phyloP scores from a whole-genome alignment of 1,140 invertebrate genomes.

The Phortica variegata region DNA sequence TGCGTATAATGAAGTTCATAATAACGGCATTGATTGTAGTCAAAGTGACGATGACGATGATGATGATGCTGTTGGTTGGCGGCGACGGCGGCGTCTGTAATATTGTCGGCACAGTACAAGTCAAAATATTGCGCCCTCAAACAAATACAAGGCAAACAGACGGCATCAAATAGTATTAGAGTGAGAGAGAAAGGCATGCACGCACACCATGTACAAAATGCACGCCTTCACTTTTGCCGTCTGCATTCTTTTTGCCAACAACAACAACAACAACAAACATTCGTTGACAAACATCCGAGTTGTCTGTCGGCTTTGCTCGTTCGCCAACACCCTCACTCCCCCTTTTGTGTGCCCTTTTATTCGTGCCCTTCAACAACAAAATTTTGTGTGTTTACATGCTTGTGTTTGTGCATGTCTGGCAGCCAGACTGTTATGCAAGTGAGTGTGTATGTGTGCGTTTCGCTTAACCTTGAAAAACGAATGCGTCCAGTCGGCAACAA shows the following conservation, averaged over 20 bases:
- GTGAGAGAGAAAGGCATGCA: too few species aligned
- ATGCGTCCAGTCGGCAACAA: slow-evolving; percentile 43
- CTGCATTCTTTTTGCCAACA: too few species aligned
- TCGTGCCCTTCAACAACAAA: slow-evolving; percentile 28
- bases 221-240: slow-evolving; percentile 39
- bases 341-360: slow-evolving; percentile 18
- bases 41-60: too few species aligned
- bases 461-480: slow-evolving; percentile 53
- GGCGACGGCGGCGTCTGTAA: too few species aligned
- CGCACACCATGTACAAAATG: slow-evolving; percentile 36
- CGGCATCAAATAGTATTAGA: background rate
- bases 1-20: too few species aligned
- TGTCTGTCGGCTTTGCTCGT: background rate
- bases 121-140: slow-evolving; percentile 49
- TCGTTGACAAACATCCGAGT: too few species aligned
- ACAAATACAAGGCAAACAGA: slow-evolving; percentile 20
- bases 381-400: slow-evolving; percentile 14
- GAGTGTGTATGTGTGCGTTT: slow-evolving; percentile 21
- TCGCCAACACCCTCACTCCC: background rate
- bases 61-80: too few species aligned
- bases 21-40: too few species aligned
- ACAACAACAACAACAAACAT: background rate
- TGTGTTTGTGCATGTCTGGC: too few species aligned
- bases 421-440: too few species aligned
- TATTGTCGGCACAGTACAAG: too few species aligned